Evolutionary conservation across 2,797 vertebrate genomes (phyloP), one percentile per base, ranked within the genome.

Genomic region (Hemibagrus guttatus): DNA sequence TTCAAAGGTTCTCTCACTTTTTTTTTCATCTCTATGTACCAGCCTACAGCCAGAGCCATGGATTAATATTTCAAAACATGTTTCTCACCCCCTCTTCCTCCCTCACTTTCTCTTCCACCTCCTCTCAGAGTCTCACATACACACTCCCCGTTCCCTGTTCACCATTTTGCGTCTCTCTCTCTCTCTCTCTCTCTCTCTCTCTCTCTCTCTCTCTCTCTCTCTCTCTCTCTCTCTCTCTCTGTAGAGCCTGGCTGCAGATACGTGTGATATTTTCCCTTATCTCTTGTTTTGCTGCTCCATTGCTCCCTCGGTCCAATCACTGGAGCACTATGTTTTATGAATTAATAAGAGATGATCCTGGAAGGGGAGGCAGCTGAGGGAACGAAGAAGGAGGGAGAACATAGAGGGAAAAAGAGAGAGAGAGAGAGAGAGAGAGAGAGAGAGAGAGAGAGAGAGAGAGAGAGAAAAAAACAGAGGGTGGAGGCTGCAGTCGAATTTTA

Each of bases 321-420:
- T 84, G 92, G 87, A 71, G 91, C 9, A 83, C 85, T 93, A 92
- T 96, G 95, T 96, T 97, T 96, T 95, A 95, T 95, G 95, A 96
- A 97, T 97, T 97, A 95, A 97, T 96, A 96, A 95, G 93, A 94
- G 95, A 95, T 95, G 93, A 95, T 96, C 95, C 89, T 91, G 92
- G 94, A 95, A 87, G 90, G 92, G 80, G 94, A 95, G 94, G 93
- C 90, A 54, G 42, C 93, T 93, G 93, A 94, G 93, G 92, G 94
- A 92, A 93, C 92, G 90, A 90, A 92, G 93, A 94, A 93, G 93
- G 91, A 92, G 92, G 80, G 83, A 80, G 89, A 88, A 89, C 89
- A 76, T 88, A 56, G 88, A 11, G 64, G 19, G 59, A 42, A 92
- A 93, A 90, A 92, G 90, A 90, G 92, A 80, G 90, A 88, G 92